Evolutionary conservation across 1,140 invertebrate species (phyloP).

Genomic region (Drosophila pectinifera): DNA sequence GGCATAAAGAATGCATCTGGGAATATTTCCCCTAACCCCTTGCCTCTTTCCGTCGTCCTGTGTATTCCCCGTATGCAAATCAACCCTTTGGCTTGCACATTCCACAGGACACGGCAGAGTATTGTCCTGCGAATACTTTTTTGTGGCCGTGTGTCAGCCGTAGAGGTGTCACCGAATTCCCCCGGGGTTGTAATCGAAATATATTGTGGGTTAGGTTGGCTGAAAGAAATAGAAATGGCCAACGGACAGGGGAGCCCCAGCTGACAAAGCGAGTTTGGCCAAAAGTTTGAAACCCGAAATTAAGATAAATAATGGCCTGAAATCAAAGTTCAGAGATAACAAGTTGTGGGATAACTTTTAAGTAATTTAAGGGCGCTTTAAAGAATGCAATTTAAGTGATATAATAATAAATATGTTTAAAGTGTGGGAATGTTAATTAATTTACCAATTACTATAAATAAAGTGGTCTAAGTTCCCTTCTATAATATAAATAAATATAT

Average conservation of each 20-base stretch:
- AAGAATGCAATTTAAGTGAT: too few relatives aligned
- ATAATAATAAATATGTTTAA: too few relatives aligned
- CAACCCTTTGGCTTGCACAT: constrained; percentile 15
- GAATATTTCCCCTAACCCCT: constrained; percentile 14
- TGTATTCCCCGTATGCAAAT: constrained; percentile 38
- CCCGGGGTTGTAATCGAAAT: constrained; percentile 6
- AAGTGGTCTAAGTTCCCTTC: too few relatives aligned
- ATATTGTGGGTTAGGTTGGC: neutral
- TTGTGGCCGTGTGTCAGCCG: constrained; percentile 4
- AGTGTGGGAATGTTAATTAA: too few relatives aligned
- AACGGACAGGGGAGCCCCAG: neutral
- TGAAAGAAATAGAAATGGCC: constrained; percentile 13
- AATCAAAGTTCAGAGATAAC: constrained; percentile 22
- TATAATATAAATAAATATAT: too few relatives aligned
- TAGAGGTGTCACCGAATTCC: constrained; percentile 35
- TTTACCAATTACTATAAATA: too few relatives aligned
- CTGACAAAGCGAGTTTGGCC: constrained; percentile 24
- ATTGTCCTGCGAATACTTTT: constrained; percentile 3
- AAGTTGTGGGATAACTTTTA: neutral
- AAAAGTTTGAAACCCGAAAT: constrained; percentile 11
- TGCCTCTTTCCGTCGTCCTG: neutral
- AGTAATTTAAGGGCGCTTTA: constrained; percentile 3
- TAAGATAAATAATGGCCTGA: constrained; percentile 14
- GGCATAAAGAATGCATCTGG: constrained; percentile 42
- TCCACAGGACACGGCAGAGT: constrained; percentile 10